These are phyloP conservation scores for Indri indri DNA, from an alignment of 2,113 vertebrate species.

Conservation along the genomic window DNA sequence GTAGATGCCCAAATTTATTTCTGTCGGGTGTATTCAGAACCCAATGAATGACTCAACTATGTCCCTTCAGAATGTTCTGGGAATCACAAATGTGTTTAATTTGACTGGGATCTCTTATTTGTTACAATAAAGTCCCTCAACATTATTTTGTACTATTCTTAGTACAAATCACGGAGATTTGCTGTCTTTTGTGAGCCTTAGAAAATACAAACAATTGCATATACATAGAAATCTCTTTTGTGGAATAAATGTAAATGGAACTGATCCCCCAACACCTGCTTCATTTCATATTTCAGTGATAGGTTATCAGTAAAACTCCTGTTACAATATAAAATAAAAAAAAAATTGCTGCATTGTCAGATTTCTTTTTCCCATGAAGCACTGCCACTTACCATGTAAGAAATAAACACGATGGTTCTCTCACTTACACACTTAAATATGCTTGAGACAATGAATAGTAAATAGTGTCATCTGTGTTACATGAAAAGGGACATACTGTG, in stretches of 20 bases:
- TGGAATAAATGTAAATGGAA: background rate
- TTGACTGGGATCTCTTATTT: background rate
- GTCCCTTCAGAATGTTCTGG: background rate
- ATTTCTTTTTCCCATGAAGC: background rate
- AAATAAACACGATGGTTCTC: background rate
- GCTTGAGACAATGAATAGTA: background rate
- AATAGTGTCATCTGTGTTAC: background rate
- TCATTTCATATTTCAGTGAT: background rate
- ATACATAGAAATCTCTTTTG: background rate
- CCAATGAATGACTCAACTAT: background rate
- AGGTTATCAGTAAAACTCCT: background rate
- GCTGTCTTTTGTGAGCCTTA: background rate
- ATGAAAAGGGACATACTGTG: background rate
- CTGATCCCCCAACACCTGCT: background rate
- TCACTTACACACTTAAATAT: background rate
- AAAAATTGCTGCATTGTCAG: background rate
- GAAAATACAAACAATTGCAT: background rate
- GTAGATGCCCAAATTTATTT: background rate
- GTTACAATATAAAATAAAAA: background rate
- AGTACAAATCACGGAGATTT: background rate
- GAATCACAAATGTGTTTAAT: background rate
- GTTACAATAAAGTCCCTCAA: background rate
- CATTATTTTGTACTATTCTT: background rate
- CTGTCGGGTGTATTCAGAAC: background rate
- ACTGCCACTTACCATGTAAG: background rate